Evolutionary conservation across 2,888 invertebrate species (phyloP).

Genomic region (Rhamphomyia laevipes): DNA sequence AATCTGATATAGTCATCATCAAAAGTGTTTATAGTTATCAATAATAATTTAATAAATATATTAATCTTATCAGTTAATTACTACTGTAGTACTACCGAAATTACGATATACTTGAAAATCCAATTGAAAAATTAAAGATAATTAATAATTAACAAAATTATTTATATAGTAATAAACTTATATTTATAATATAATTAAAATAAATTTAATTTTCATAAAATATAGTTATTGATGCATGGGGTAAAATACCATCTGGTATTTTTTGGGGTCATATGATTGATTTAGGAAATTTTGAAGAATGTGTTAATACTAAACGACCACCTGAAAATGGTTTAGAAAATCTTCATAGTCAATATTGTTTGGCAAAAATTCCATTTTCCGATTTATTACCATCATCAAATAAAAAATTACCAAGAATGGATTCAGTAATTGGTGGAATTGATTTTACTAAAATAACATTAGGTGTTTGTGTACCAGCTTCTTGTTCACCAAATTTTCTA

Average conservation of each 20-base stretch:
- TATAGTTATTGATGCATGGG: conserved; percentile 39
- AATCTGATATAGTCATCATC: too few species aligned
- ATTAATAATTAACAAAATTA: not conserved
- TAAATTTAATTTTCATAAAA: not conserved
- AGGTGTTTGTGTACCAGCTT: conserved; percentile 33
- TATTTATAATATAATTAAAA: not conserved
- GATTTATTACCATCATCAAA: not conserved
- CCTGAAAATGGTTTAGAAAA: conserved; percentile 15
- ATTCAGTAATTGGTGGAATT: too few species aligned
- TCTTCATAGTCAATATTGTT: not conserved
- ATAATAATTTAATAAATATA: too few species aligned
- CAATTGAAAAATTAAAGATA: conserved; percentile 24
- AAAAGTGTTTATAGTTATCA: too few species aligned
- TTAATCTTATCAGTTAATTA: too few species aligned
- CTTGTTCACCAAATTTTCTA: conserved; percentile 24
- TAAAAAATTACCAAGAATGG: not conserved
- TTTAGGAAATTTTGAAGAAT: conserved; percentile 39
- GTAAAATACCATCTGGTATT: conserved; percentile 37
- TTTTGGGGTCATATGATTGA: conserved; percentile 35
- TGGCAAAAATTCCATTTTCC: not conserved
- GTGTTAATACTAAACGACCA: conserved; percentile 26
- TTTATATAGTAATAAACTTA: not conserved
- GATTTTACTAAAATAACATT: conserved; percentile 10
- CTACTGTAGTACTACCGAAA: too few species aligned
- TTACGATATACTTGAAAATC: not conserved